These are phyloP conservation scores for Clavelina lepadiformis DNA, from an alignment of 23 tunicate species.

Conservation along the genomic window DNA sequence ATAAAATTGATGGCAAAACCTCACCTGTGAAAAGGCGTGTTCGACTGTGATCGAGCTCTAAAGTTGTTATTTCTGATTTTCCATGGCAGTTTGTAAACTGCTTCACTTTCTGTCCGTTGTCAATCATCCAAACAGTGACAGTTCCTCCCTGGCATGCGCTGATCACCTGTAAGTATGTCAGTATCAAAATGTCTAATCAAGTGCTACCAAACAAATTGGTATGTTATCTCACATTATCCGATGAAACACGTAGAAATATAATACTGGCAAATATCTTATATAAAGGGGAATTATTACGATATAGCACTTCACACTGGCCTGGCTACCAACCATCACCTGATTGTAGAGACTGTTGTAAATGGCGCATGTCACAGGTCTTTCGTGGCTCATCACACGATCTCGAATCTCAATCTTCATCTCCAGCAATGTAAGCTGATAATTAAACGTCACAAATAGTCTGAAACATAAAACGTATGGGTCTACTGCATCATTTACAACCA, in stretches of 20 bases:
- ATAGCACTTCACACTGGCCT: too few species aligned
- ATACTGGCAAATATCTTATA: too few species aligned
- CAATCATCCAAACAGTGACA: constrained; percentile 94
- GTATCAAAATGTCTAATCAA: too few species aligned
- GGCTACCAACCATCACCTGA: too few species aligned
- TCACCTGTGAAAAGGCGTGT: constrained; percentile 70
- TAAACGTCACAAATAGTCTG: constrained; percentile 90
- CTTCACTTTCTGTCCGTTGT: constrained; percentile 91
- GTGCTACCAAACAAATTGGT: too few species aligned
- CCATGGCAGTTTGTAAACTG: constrained; percentile 87
- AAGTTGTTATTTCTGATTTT: constrained; percentile 52
- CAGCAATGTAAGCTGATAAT: constrained; percentile 80
- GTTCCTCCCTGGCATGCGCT: constrained; percentile 84
- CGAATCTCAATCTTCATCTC: constrained; percentile 82
- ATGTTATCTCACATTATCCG: too few species aligned
- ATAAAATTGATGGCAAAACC: too few species aligned
- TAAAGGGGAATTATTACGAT: too few species aligned
- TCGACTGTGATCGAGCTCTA: constrained; percentile 63
- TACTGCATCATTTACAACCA: too few species aligned
- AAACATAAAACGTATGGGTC: neutral
- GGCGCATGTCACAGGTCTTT: constrained; percentile 84
- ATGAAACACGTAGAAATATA: too few species aligned
- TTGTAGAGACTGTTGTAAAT: constrained; percentile 75
- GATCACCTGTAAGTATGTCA: constrained; percentile 56
- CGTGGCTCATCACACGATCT: constrained; percentile 86